Conservation (phyloP, 1,140 invertebrate genomes). For the Penaeus japonicus region DNA sequence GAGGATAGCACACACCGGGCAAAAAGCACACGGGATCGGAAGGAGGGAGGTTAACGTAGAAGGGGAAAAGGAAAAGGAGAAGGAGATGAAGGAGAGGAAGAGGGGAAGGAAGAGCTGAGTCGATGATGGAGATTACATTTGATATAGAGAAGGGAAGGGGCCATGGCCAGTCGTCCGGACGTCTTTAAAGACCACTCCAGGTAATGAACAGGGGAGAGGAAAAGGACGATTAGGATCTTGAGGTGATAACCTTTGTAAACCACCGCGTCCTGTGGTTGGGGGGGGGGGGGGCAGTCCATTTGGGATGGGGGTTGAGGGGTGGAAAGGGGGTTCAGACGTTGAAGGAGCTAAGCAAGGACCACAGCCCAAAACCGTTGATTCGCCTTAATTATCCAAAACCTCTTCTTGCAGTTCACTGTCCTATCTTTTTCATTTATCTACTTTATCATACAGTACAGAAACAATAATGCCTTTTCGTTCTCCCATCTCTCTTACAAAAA, state of each 20-base stretch:
- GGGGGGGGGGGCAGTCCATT: neutral
- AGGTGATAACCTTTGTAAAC: constrained; percentile 41
- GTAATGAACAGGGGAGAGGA: constrained; percentile 24
- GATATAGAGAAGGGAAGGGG: too few relatives aligned
- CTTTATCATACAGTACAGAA: too few relatives aligned
- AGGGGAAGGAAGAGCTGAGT: neutral
- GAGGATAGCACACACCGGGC: too few relatives aligned
- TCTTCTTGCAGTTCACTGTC: too few relatives aligned
- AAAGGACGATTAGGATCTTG: constrained; percentile 18
- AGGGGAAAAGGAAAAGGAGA: neutral
- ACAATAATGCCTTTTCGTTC: too few relatives aligned
- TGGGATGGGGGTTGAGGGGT: neutral
- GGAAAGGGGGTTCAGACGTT: neutral
- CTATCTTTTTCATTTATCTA: too few relatives aligned
- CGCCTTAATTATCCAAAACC: too few relatives aligned
- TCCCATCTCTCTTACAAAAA: too few relatives aligned
- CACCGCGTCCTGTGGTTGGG: constrained; percentile 24
- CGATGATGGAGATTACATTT: too few relatives aligned
- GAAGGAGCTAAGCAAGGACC: too few relatives aligned
- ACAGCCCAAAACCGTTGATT: too few relatives aligned
- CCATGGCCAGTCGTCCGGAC: neutral
- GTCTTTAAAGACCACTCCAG: constrained; percentile 22
- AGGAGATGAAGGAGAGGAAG: neutral
- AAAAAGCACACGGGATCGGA: too few relatives aligned
- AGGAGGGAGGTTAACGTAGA: neutral